Percentiles rank a stretch among this genome's conserved stretches.
Conservation (phyloP, 2,113 vertebrate genomes). For the Oncorhynchus masou region DNA sequence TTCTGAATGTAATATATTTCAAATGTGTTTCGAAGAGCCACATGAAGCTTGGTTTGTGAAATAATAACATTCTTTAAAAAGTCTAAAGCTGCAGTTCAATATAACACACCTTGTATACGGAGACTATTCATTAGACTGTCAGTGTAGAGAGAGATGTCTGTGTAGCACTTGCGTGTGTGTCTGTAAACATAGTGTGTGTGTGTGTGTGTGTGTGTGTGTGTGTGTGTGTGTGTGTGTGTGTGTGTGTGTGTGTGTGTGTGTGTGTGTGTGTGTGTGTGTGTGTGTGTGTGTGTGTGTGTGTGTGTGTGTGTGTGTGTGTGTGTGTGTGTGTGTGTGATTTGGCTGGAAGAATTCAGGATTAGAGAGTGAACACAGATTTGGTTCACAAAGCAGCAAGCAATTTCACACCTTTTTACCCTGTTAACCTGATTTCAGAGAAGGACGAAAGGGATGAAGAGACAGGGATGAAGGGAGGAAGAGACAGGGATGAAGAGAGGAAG, state of each 20-base stretch:
- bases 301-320: constrained; percentile 8
- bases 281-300: background rate
- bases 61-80: too few species aligned
- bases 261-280: constrained; percentile 16
- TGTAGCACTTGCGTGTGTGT: background rate
- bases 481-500: background rate
- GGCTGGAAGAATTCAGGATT: constrained; percentile 43
- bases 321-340: constrained; percentile 2
- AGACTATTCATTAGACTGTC: too few species aligned
- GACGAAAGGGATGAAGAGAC: background rate
- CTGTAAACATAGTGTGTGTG: background rate
- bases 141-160: too few species aligned
- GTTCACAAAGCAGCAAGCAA: constrained; percentile 52
- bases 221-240: background rate
- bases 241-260: background rate
- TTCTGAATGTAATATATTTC: too few species aligned
- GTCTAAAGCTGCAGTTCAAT: too few species aligned
- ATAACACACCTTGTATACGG: too few species aligned
- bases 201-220: background rate
- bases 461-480: too few species aligned
- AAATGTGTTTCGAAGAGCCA: too few species aligned
- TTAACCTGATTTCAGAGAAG: constrained; percentile 45
- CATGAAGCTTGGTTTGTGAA: too few species aligned
- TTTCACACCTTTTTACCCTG: constrained; percentile 56
- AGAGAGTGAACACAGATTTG: constrained; percentile 43